phyloP scores from a whole-genome alignment of 2,888 invertebrate genomes.

The Stegana nigrithorax region DNA sequence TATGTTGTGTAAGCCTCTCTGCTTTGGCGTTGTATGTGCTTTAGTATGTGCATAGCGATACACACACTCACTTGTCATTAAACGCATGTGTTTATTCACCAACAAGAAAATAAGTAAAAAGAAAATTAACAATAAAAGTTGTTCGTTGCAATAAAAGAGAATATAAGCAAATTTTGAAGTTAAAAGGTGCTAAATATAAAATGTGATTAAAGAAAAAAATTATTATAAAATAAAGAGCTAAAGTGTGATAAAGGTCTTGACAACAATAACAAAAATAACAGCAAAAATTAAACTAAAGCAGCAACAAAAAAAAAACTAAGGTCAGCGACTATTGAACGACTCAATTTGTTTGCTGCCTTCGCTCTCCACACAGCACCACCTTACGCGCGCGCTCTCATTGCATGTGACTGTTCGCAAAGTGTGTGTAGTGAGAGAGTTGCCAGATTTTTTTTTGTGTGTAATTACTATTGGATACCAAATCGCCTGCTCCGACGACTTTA shows the following conservation, averaged over 20 bases:
- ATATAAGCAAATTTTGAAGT: not conserved
- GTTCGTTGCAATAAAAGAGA: slow-evolving; percentile 20
- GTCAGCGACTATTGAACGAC: slow-evolving; percentile 30
- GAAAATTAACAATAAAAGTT: slow-evolving; percentile 20
- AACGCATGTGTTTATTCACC: too few relatives aligned
- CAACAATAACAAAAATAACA: slow-evolving; percentile 17
- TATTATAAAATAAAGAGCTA: too few relatives aligned
- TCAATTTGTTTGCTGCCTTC: not conserved
- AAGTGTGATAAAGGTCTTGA: too few relatives aligned
- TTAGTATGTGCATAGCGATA: not conserved
- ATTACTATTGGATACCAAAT: not conserved
- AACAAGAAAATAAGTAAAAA: too few relatives aligned
- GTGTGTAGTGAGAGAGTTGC: not conserved
- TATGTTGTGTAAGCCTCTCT: not conserved
- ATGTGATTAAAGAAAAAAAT: not conserved
- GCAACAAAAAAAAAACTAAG: slow-evolving; percentile 32
- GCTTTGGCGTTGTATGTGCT: not conserved
- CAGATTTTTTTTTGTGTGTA: not conserved
- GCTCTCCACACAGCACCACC: too few relatives aligned
- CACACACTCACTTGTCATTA: not conserved
- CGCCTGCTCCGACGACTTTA: slow-evolving; percentile 44
- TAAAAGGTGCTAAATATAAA: slow-evolving; percentile 13
- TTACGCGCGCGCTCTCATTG: not conserved
- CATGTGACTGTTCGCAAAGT: not conserved
- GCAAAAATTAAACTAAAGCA: slow-evolving; percentile 1